Evolutionary conservation across 1,140 invertebrate genomes (phyloP), one percentile per base, ranked within the genome.

Genomic region (Ganaspis sp.): DNA sequence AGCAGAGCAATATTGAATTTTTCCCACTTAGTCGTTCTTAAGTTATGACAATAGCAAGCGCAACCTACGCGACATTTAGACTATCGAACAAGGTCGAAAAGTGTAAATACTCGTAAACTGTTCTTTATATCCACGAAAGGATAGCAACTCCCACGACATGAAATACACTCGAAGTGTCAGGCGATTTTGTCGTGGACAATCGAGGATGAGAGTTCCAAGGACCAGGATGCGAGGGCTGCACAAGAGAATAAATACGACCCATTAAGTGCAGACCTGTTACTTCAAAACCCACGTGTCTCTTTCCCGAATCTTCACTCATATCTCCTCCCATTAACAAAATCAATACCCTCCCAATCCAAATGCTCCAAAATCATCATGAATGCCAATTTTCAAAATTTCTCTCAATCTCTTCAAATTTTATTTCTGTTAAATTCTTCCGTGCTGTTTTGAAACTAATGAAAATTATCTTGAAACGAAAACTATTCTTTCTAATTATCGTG

Each of bases 81-180:
- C 79, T 49, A 75, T 69, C n/a, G 84, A 86, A 88, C 86, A 88
- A 88, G 85, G 87, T 84, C 86, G 85, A 76, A 78, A 81, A 83
- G 82, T 75, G 75, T 72, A 53, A 80, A 81, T 74, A 71, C 74
- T 86, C 84, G 84, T 87, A 85, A 87, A 88, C 78, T 80, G 87
- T 88, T 82, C 74, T 85, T 79, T 82, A 86, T 81, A 85, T 85
- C 82, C 81, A 80, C 83, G 85, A 86, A 87, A 86, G 87, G 85
- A 85, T 87, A 84, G 77, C 80, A 83, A 87, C 87, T 84, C 85
- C 87, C 79, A 88, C 85, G 80, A 78, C 72, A 72, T 72, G 80
- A 77, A 81, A 80, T 69, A 73, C 77, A 72, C 64, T 71, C 81
- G 71, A 79, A 76, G 79, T 40, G 74, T 74, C 72, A 73, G n/a